A percentile compares a stretch with the other conserved stretches of the same genome.
Conservation (phyloP, 2,888 invertebrate genomes). For the Epiblema foenella region DNA sequence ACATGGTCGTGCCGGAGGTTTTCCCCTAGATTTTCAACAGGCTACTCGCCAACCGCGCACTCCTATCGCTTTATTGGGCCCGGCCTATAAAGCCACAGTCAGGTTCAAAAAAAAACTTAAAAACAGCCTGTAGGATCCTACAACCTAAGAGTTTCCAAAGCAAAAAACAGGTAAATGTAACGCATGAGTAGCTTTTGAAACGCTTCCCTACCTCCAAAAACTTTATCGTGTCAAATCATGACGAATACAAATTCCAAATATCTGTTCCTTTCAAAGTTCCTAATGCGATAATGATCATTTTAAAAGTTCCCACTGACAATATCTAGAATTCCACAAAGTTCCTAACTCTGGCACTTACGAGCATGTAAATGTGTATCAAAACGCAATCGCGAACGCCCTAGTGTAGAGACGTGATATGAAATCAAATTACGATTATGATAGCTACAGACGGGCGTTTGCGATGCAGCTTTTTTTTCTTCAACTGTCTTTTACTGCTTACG, state of each 20-base stretch:
- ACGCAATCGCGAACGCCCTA: slow-evolving; percentile 50
- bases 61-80: no score
- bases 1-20: no score
- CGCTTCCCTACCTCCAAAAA: neutral
- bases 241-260: slow-evolving; percentile 1
- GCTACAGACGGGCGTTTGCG: slow-evolving; percentile 42
- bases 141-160: no score
- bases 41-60: no score
- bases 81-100: no score
- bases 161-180: no score
- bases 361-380: slow-evolving; percentile 56
- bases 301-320: slow-evolving; percentile 35
- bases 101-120: no score
- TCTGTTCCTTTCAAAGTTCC: slow-evolving; percentile 10
- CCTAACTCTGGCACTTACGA: slow-evolving; percentile 43
- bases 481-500: neutral
- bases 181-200: neutral
- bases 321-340: slow-evolving; percentile 41
- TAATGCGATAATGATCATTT: slow-evolving; percentile 33
- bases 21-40: no score
- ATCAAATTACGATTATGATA: slow-evolving; percentile 51
- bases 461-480: neutral
- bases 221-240: neutral
- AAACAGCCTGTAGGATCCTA: no score
- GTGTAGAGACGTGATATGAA: slow-evolving; percentile 57